Evolutionary conservation across 1,140 invertebrate species (phyloP).

Genomic region (Apis florea): DNA sequence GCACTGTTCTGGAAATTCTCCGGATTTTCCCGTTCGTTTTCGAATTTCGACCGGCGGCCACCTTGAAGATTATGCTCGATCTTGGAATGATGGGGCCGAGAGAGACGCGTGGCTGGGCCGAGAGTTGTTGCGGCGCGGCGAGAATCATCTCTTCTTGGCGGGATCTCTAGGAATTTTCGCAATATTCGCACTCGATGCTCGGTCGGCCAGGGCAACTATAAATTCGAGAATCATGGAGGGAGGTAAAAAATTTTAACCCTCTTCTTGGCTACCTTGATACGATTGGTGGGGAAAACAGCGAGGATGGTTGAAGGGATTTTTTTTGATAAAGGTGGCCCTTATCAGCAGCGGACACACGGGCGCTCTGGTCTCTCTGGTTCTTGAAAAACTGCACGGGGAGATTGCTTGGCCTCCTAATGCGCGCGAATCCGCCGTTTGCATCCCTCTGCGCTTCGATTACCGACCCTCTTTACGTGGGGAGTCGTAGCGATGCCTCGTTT

Average conservation of each 20-base stretch:
- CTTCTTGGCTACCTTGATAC: not conserved
- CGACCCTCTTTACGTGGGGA: conserved; percentile 40
- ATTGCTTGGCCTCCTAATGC: conserved; percentile 49
- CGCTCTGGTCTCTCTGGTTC: conserved; percentile 10
- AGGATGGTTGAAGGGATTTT: conserved; percentile 1
- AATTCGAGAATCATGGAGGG: conserved; percentile 39
- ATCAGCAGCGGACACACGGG: conserved; percentile 43
- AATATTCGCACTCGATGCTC: not conserved
- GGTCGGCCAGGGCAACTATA: not conserved
- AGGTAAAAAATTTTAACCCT: conserved; percentile 16
- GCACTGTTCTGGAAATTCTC: conserved; percentile 78
- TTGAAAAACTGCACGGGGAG: conserved; percentile 49
- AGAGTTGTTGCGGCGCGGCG: no score
- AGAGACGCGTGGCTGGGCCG: no score
- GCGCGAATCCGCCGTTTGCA: conserved; percentile 50
- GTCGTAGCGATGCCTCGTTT: conserved; percentile 50
- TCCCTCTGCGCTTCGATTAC: conserved; percentile 61
- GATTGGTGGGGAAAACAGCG: not conserved
- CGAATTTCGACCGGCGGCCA: conserved; percentile 61
- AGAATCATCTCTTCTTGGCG: no score
- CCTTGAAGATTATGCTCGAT: not conserved
- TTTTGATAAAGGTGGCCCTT: conserved; percentile 56
- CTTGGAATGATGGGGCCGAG: no score
- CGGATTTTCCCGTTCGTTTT: conserved; percentile 76
- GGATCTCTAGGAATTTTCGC: conserved; percentile 37